Evolutionary conservation across 2,888 invertebrate species (phyloP), one percentile per base, ranked within the genome.

Genomic region (Acanthosepion lycidas): DNA sequence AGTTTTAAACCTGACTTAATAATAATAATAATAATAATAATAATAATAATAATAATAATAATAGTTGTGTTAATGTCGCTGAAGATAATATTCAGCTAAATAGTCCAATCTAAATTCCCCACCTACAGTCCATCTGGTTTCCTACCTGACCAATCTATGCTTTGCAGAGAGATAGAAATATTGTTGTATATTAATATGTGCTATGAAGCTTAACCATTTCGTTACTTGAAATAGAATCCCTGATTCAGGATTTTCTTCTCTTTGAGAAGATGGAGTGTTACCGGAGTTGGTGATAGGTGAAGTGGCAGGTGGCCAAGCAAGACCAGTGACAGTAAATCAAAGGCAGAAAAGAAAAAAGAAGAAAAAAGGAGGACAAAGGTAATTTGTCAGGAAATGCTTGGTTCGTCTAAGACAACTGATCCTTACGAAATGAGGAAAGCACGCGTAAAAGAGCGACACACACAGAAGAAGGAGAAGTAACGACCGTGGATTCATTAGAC

Each of bases 171-270:
- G 78, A 78, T 78, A 15, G n/a, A 78, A 78, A 78, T 78, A n/a
- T 78, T 78, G n/a, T 78, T n/a, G 78, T 78, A 78, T n/a, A 78
- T 78, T 78, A 78, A 78, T 78, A 12, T 78, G n/a, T n/a, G n/a
- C 33, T 78, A n/a, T 78, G n/a, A 78, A n/a, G 78, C 78, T n/a
- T 78, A n/a, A n/a, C n/a, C n/a, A n/a, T 78, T 23, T 78, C 78
- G n/a, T 78, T 78, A 78, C n/a, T 78, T 78, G 78, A 78, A 78
- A 78, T 78, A 78, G 78, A 78, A 78, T 78, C 78, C 78, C n/a
- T 78, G 78, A 78, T 78, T 78, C 78, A n/a, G n/a, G 78, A 78
- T n/a, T n/a, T n/a, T 78, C n/a, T 78, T 33, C 0, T 18, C 12
- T 78, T 5, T n/a, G 12, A n/a, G 78, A 3, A 33, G 78, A 78